These are phyloP conservation scores for Acrobasis repandana DNA, from an alignment of 2,888 invertebrate species.

Conservation along the genomic window DNA sequence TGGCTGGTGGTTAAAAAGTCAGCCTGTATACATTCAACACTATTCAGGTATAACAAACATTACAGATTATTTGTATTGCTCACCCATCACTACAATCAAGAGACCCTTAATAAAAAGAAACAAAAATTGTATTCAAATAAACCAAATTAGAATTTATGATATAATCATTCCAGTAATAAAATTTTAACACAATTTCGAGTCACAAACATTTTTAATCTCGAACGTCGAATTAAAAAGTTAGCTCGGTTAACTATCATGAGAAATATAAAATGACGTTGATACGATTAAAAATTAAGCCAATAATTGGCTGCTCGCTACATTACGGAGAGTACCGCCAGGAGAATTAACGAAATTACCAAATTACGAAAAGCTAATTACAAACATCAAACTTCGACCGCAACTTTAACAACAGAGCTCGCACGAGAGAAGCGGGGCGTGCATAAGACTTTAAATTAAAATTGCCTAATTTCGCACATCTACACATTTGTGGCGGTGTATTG, in stretches of 20 bases:
- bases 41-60: no score
- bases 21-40: no score
- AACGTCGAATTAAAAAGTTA: constrained; percentile 28
- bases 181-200: constrained; percentile 5
- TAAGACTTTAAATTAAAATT: constrained; percentile 56
- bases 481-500: constrained; percentile 26
- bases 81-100: neutral
- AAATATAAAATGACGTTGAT: constrained; percentile 37
- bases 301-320: constrained; percentile 54
- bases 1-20: no score
- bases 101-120: neutral
- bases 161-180: neutral
- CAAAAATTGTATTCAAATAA: neutral
- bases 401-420: constrained; percentile 48
- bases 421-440: constrained; percentile 38
- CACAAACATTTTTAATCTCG: constrained; percentile 14
- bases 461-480: constrained; percentile 44
- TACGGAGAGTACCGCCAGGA: constrained; percentile 47
- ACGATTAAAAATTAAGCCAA: constrained; percentile 54
- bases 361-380: constrained; percentile 67
- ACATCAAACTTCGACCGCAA: constrained; percentile 62
- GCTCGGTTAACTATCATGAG: constrained; percentile 27
- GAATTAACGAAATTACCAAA: constrained; percentile 61
- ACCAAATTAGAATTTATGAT: neutral
- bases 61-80: no score